A percentile compares a stretch with the other conserved stretches of the same genome.
These are phyloP conservation scores for Aldabrachelys gigantea DNA, from an alignment of 2,113 vertebrate species.

Conservation along the genomic window DNA sequence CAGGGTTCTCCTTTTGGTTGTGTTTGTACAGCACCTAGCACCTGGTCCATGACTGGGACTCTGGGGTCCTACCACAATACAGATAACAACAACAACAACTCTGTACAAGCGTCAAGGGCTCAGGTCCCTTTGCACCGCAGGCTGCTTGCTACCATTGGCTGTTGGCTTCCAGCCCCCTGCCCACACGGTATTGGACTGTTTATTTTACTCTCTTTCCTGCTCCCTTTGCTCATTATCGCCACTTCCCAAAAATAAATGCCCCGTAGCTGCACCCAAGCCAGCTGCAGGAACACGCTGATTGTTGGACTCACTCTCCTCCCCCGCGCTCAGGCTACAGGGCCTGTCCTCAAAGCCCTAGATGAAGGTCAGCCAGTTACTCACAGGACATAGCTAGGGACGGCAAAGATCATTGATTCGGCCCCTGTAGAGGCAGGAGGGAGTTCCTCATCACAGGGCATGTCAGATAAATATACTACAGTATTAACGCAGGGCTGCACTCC, in stretches of 20 bases:
- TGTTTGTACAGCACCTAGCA: not conserved
- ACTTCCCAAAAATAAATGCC: not conserved
- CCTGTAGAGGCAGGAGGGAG: not conserved
- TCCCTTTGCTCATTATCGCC: not conserved
- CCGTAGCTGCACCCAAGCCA: not conserved
- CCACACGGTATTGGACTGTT: accelerated
- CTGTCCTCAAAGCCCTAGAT: not conserved
- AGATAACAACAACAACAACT: not conserved
- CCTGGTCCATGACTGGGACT: not conserved
- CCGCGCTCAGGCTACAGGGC: not conserved
- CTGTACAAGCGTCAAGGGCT: not conserved
- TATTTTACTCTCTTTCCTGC: accelerated
- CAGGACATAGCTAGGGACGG: not conserved
- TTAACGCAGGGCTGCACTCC: not conserved
- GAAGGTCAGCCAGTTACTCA: not conserved
- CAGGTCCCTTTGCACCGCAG: not conserved
- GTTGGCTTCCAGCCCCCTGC: accelerated
- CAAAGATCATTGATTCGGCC: not conserved
- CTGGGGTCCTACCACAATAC: not conserved
- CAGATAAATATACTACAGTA: not conserved
- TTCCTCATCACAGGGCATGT: not conserved
- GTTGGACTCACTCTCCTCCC: not conserved
- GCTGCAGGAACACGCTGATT: not conserved
- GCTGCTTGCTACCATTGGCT: not conserved
- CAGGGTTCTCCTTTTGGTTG: not conserved